Conservation (phyloP, 2,113 vertebrate genomes). For the Pedionomus torquatus region DNA sequence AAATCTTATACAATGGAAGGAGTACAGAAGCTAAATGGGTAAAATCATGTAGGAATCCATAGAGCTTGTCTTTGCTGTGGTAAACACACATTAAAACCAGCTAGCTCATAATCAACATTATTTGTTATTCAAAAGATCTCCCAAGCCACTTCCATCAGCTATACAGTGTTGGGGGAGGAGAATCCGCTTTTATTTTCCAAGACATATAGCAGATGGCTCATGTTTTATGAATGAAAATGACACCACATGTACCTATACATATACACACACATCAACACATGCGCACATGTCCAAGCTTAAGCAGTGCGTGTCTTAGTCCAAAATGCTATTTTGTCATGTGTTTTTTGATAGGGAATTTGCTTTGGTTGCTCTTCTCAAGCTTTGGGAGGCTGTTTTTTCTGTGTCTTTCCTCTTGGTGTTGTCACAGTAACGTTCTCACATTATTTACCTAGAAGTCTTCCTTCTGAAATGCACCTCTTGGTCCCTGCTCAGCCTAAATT, state of each 20-base stretch:
- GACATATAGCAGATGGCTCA: neutral
- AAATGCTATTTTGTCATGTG: neutral
- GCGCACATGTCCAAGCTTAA: neutral
- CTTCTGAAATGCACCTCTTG: neutral
- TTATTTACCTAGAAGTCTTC: neutral
- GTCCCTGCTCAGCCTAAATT: neutral
- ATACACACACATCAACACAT: neutral
- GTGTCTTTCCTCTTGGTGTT: neutral
- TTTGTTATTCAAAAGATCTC: slow-evolving; percentile 21
- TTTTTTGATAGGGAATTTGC: neutral
- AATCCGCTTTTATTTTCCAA: neutral
- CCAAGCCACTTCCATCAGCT: neutral
- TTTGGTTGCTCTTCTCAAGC: neutral
- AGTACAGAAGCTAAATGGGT: neutral
- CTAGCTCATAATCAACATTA: neutral
- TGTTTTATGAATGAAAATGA: neutral
- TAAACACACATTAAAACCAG: neutral
- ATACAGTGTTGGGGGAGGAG: neutral
- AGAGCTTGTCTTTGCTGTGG: neutral
- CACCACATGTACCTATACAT: neutral
- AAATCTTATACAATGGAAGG: neutral
- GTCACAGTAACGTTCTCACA: neutral
- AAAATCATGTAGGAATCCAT: neutral
- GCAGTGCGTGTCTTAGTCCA: fast-evolving
- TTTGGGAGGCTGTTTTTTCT: neutral